Evolutionary conservation across 2,797 vertebrate species (phyloP), one percentile per base, ranked within the genome.

Genomic region (Microctenopoma stevenorrisi): DNA sequence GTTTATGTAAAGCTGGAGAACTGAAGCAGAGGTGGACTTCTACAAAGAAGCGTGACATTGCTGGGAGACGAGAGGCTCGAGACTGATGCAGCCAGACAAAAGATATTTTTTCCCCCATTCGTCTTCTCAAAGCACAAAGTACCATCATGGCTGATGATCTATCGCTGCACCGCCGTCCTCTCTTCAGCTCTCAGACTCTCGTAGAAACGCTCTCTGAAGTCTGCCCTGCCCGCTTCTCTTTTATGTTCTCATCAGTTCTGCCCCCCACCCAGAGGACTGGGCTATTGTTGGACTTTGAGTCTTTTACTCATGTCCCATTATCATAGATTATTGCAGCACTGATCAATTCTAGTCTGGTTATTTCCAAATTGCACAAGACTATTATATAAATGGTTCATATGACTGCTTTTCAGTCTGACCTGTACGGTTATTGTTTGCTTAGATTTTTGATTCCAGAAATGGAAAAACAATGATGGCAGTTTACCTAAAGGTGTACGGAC

Each of bases 141-240:
- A 47, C 42, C 51, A 26, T 57, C 44, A 30, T 12, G 47, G 18
- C 25, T 25, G 46, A 68, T 48, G 59, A 64, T 68, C 58, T 62
- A 51, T 77, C 56, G 28, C 53, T 13, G 18, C 26, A 4, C 47
- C 0, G n/a, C 35, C 1, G 3, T 16, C 47, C 42, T 1, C 57
- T 48, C n/a, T 15, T 11, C 14, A 18, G 30, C 52, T 22, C 9
- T 43, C 16, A 50, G 35, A 22, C 26, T 53, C 48, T 4, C 5
- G 63, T 51, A 54, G 60, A 48, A 33, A 40, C 38, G 14, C 38
- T 18, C 33, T 30, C 49, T 46, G 43, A 59, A 50, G 16, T 49
- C 33, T 9, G 7, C 33, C 33, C 64, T 56, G 15, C 22, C 16
- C 1, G 11, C 42, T 28, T 10, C 15, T 40, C 38, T 33, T 69